A percentile compares a stretch with the other conserved stretches of the same genome.
These are phyloP conservation scores for Leiothrix lutea DNA, from an alignment of 2,113 vertebrate genomes.

Conservation along the genomic window DNA sequence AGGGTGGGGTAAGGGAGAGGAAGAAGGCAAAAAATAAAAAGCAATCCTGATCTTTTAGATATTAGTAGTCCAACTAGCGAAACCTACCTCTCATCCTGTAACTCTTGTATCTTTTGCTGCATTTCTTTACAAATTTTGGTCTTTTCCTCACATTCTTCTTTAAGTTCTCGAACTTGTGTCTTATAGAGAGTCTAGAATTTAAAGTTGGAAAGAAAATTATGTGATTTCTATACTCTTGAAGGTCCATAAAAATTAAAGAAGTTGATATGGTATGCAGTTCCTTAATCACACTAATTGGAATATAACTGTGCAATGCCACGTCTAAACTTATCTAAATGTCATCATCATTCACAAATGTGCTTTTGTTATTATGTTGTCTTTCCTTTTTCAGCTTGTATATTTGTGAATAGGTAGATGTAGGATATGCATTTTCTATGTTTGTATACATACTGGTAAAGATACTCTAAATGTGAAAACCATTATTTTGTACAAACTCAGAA, in stretches of 20 bases:
- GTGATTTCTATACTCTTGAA: neutral
- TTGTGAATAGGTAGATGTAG: neutral
- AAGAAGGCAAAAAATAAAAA: neutral
- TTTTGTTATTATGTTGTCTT: neutral
- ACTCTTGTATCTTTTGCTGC: slow-evolving; percentile 91
- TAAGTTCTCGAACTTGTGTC: slow-evolving; percentile 96
- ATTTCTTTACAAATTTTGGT: slow-evolving; percentile 93
- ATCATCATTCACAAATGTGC: neutral
- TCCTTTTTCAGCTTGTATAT: neutral
- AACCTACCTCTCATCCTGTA: slow-evolving; percentile 92
- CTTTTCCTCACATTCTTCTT: slow-evolving; percentile 97
- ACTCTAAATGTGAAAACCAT: neutral
- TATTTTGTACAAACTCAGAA: neutral
- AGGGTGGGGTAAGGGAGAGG: neutral
- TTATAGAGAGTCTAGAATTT: slow-evolving; percentile 92
- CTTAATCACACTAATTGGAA: neutral
- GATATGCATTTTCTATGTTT: neutral
- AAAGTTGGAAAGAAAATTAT: neutral
- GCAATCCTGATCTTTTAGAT: neutral
- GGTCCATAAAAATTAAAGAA: neutral
- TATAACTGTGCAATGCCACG: neutral
- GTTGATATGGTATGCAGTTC: neutral
- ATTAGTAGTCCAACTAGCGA: neutral
- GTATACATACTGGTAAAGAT: neutral
- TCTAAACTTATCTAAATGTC: neutral